These are phyloP conservation scores for Holothuria leucospilota DNA, from an alignment of 53 echinoderm and acorn worm genomes.

Conservation along the genomic window DNA sequence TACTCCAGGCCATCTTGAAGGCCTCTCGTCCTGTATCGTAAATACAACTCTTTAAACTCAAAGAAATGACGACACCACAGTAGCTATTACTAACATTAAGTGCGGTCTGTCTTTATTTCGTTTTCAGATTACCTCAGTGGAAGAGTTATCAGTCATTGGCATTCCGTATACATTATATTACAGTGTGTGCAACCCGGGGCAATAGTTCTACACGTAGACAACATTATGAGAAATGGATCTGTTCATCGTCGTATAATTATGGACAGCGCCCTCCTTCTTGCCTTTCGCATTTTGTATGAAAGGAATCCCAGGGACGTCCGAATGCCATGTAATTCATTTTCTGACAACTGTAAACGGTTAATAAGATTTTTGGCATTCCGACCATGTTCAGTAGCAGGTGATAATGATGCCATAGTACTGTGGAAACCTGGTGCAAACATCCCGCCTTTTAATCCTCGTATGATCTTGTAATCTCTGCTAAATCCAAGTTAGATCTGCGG, in stretches of 20 bases:
- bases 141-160: not conserved
- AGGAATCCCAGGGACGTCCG: constrained; percentile 6
- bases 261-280: constrained; percentile 25
- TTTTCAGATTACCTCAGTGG: not conserved
- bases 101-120: not conserved
- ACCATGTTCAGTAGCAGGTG: constrained; percentile 26
- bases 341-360: constrained; percentile 2
- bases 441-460: no score
- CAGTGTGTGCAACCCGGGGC: constrained; percentile 24
- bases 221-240: not conserved
- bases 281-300: constrained; percentile 20
- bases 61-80: no score
- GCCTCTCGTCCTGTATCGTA: no score
- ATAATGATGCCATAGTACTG: constrained; percentile 17
- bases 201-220: constrained; percentile 27
- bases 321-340: constrained; percentile 36
- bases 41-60: no score
- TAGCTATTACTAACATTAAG: no score
- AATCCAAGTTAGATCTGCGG: no score
- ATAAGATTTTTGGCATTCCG: constrained; percentile 25
- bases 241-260: constrained; percentile 9
- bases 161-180: constrained; percentile 27
- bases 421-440: constrained; percentile 7
- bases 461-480: no score
- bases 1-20: no score